Conservation (phyloP, 2,888 invertebrate genomes). For the Athalia rosae region DNA sequence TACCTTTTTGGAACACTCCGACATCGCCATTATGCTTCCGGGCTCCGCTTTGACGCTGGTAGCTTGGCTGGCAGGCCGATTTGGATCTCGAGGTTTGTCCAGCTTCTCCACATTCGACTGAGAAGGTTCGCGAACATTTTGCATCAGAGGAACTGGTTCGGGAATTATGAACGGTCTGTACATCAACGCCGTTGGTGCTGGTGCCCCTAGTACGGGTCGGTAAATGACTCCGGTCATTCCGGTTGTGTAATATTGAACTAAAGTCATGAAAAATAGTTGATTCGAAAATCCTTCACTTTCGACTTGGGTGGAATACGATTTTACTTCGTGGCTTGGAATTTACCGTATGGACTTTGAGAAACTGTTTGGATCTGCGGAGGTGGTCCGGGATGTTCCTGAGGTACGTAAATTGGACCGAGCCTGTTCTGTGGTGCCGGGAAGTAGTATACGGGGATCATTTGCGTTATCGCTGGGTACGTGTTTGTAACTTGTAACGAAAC, state of each 20-base stretch:
- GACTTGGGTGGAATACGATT: not conserved
- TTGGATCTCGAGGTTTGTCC: slow-evolving; percentile 53
- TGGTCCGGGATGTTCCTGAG: slow-evolving; percentile 63
- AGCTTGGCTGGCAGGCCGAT: slow-evolving; percentile 75
- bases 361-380: slow-evolving; percentile 51
- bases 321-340: slow-evolving; percentile 39
- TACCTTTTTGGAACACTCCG: slow-evolving; percentile 78
- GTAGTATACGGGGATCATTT: slow-evolving; percentile 75
- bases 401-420: slow-evolving; percentile 52
- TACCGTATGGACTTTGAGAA: slow-evolving; percentile 57
- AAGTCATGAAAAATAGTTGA: slow-evolving; percentile 54
- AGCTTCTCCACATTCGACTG: slow-evolving; percentile 48
- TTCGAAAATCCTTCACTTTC: too few relatives aligned
- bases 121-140: slow-evolving; percentile 37
- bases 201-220: slow-evolving; percentile 72
- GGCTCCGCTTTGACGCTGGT: slow-evolving; percentile 77
- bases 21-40: slow-evolving; percentile 76
- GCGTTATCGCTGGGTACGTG: slow-evolving; percentile 72
- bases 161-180: slow-evolving; percentile 77
- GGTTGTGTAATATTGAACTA: slow-evolving; percentile 77
- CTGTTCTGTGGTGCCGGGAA: slow-evolving; percentile 74
- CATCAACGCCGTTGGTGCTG: slow-evolving; percentile 73
- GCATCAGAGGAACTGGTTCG: slow-evolving; percentile 53
- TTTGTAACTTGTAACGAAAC: slow-evolving; percentile 55
- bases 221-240: slow-evolving; percentile 78